Evolutionary conservation across 2,113 vertebrate genomes (phyloP).

Genomic region (Mastomys natalensis): DNA sequence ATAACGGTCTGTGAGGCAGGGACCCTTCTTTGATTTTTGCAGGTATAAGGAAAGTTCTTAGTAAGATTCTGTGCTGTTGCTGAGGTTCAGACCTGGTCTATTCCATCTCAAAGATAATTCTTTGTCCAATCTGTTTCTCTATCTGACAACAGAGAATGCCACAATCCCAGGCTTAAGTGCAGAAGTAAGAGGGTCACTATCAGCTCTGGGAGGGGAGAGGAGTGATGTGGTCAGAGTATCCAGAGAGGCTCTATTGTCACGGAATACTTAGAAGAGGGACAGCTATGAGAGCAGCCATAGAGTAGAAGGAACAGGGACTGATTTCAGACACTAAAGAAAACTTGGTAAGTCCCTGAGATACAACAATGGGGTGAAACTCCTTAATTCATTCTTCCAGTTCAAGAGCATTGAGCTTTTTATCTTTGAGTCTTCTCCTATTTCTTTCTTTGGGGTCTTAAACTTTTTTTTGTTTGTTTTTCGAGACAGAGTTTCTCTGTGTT

Average conservation of each 20-base stretch:
- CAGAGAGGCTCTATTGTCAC: background rate
- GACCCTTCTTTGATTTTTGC: constrained; percentile 1
- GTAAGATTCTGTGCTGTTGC: constrained; percentile 20
- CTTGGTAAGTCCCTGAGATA: background rate
- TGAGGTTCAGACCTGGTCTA: background rate
- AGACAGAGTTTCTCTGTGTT: too few relatives aligned
- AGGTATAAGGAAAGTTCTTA: background rate
- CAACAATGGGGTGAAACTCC: background rate
- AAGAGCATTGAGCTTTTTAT: background rate
- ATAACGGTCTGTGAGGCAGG: background rate
- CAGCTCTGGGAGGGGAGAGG: background rate
- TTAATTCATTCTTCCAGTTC: background rate
- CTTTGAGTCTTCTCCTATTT: background rate
- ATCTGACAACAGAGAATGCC: background rate
- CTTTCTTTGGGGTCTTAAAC: background rate
- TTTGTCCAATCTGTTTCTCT: background rate
- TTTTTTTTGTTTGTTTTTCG: too few relatives aligned
- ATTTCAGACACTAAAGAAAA: constrained; percentile 14
- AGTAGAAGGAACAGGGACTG: background rate
- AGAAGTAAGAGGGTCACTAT: background rate
- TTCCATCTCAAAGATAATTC: constrained; percentile 18
- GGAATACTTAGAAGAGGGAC: background rate
- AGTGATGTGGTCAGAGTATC: background rate
- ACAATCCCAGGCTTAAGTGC: background rate
- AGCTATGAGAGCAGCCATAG: background rate